Evolutionary conservation across 2,888 invertebrate genomes (phyloP).

Genomic region (Koerneria pararmatus): DNA sequence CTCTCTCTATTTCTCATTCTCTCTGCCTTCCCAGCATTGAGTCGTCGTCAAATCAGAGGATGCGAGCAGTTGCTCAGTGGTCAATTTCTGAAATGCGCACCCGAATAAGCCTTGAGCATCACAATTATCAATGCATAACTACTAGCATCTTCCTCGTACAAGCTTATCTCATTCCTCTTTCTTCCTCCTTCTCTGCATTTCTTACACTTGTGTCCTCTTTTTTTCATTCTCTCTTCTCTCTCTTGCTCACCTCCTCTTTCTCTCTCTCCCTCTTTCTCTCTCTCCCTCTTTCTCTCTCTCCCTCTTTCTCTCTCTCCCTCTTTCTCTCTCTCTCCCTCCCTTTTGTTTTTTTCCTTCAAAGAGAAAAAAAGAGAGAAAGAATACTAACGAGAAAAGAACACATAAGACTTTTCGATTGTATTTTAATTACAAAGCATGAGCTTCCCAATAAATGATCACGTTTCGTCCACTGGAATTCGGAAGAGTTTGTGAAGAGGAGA

Average conservation of each 20-base stretch:
- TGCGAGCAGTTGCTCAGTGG: no score
- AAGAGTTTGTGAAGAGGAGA: no score
- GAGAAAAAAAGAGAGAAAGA: conserved; percentile 1
- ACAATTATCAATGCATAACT: not conserved
- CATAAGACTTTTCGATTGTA: no score
- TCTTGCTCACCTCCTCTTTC: not conserved
- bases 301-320: not conserved
- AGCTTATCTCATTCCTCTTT: not conserved
- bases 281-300: not conserved
- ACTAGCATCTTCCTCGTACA: not conserved
- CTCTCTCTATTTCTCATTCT: no score
- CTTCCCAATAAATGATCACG: no score
- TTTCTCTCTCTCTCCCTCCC: conserved; percentile 3
- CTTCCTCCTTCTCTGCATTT: not conserved
- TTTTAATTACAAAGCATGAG: no score
- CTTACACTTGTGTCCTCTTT: not conserved
- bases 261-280: not conserved
- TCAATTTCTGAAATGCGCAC: no score
- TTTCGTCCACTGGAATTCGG: no score
- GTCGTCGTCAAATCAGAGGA: no score
- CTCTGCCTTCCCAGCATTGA: no score
- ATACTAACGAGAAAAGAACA: no score
- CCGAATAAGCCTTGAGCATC: no score
- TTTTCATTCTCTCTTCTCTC: not conserved
- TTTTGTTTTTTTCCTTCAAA: not conserved